These are phyloP conservation scores for Sphinx pinastri DNA, from an alignment of 2,888 invertebrate species.

Conservation along the genomic window DNA sequence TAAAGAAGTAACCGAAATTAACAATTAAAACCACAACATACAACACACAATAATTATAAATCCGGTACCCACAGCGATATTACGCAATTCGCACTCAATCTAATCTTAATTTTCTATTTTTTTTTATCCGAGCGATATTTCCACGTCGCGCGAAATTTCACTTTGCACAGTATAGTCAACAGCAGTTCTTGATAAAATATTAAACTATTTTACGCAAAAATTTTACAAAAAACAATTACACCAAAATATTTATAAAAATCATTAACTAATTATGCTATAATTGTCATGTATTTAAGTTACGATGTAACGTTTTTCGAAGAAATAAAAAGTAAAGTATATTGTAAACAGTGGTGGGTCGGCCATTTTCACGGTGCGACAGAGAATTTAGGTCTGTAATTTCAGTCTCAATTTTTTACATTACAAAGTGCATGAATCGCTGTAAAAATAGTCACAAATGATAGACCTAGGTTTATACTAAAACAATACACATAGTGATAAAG, in stretches of 20 bases:
- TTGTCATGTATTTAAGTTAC: slow-evolving; percentile 47
- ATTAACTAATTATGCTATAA: slow-evolving; percentile 57
- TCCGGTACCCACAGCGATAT: not conserved
- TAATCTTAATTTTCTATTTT: slow-evolving; percentile 4
- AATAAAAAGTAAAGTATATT: slow-evolving; percentile 73
- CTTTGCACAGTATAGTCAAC: slow-evolving; percentile 51
- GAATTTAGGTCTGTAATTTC: slow-evolving; percentile 84
- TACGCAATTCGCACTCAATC: not conserved
- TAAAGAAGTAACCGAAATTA: slow-evolving; percentile 10
- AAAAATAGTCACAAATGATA: slow-evolving; percentile 76
- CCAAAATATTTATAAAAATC: slow-evolving; percentile 48
- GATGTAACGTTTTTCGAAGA: slow-evolving; percentile 48
- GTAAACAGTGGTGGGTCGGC: slow-evolving; percentile 88
- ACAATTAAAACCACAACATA: not conserved
- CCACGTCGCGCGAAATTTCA: slow-evolving; percentile 33
- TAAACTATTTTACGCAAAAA: slow-evolving; percentile 34
- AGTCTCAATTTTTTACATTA: slow-evolving; percentile 66
- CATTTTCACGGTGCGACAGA: slow-evolving; percentile 88
- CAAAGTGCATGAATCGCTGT: slow-evolving; percentile 72
- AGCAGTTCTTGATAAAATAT: slow-evolving; percentile 52
- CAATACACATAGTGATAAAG: slow-evolving; percentile 69
- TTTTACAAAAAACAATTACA: slow-evolving; percentile 33
- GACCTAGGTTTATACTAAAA: slow-evolving; percentile 53
- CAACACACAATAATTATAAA: not conserved
- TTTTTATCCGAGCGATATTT: slow-evolving; percentile 12